phyloP scores from a whole-genome alignment of 2,888 invertebrate species.

The Odontocerum albicorne region DNA sequence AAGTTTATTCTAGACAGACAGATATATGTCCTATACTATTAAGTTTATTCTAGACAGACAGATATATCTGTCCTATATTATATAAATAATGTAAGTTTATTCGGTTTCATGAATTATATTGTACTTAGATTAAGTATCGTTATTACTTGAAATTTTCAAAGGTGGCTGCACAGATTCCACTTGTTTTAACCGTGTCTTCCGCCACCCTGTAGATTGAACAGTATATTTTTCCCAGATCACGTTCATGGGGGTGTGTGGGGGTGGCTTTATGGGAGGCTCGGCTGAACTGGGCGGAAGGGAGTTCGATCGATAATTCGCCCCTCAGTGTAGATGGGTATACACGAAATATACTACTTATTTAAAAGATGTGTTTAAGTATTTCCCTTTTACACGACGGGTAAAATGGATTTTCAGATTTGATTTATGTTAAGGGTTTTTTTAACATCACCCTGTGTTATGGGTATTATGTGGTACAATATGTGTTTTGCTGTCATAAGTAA shows the following conservation, averaged over 20 bases:
- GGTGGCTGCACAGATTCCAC: too few species aligned
- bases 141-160: too few species aligned
- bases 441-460: neutral
- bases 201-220: neutral
- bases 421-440: neutral
- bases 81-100: too few species aligned
- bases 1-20: too few species aligned
- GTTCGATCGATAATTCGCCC: slow-evolving; percentile 14
- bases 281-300: neutral
- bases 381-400: slow-evolving; percentile 7
- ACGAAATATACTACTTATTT: slow-evolving; percentile 22
- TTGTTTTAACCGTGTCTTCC: too few species aligned
- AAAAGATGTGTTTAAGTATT: slow-evolving; percentile 10
- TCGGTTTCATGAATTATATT: too few species aligned
- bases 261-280: neutral
- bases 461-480: neutral
- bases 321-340: slow-evolving; percentile 7
- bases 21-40: too few species aligned
- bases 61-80: too few species aligned
- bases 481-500: neutral
- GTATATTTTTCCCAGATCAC: slow-evolving; percentile 21
- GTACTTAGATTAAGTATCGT: too few species aligned
- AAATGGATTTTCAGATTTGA: slow-evolving; percentile 1
- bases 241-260: neutral
- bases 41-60: too few species aligned